phyloP scores from a whole-genome alignment of 2,113 vertebrate species.

The Ia io region DNA sequence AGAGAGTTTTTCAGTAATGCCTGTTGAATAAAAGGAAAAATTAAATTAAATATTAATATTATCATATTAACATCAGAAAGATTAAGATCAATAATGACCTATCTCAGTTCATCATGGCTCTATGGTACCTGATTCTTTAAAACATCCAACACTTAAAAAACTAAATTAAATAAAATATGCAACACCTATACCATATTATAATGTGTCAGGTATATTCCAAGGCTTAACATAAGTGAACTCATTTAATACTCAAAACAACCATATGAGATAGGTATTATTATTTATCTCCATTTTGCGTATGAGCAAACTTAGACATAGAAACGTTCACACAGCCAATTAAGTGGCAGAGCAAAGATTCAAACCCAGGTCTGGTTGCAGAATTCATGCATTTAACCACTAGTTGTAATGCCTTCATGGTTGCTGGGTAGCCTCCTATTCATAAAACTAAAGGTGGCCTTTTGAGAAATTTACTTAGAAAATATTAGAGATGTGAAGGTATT shows the following conservation, averaged over 20 bases:
- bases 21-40: neutral
- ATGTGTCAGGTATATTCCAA: neutral
- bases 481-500: neutral
- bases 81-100: slow-evolving; percentile 4
- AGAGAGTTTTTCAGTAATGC: neutral
- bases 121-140: neutral
- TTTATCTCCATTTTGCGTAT: neutral
- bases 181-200: neutral
- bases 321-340: neutral
- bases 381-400: neutral
- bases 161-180: neutral
- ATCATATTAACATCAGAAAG: slow-evolving; percentile 33
- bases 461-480: slow-evolving; percentile 24
- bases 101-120: neutral
- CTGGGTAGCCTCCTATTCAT: neutral
- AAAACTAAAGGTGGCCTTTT: neutral
- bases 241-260: neutral
- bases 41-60: slow-evolving; percentile 24
- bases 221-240: neutral
- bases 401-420: neutral
- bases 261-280: neutral
- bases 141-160: neutral
- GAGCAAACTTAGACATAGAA: neutral
- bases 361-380: neutral
- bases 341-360: neutral